A percentile compares a stretch with the other conserved stretches of the same genome.
phyloP scores from a whole-genome alignment of 2,797 vertebrate genomes.

The Champsocephalus gunnari region DNA sequence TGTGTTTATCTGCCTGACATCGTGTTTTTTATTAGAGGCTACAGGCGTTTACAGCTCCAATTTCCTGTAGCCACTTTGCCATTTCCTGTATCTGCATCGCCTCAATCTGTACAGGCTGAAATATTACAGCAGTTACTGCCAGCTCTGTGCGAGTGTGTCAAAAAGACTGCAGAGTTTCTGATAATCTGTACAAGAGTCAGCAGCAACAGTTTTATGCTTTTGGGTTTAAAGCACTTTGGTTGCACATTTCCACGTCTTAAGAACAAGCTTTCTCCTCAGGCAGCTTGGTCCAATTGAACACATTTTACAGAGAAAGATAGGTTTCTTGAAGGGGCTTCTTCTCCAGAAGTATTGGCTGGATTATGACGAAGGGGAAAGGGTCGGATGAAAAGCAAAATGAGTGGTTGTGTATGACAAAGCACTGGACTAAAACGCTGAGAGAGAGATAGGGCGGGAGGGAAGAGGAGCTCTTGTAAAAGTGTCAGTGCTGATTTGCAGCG shows the following conservation, averaged over 20 bases:
- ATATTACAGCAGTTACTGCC: slow-evolving; percentile 63
- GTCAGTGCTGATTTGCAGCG: slow-evolving; percentile 77
- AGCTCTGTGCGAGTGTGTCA: slow-evolving; percentile 21
- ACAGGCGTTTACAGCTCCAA: slow-evolving; percentile 31
- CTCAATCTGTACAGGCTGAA: slow-evolving; percentile 53
- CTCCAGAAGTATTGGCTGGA: slow-evolving; percentile 25
- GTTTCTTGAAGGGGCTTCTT: slow-evolving; percentile 19
- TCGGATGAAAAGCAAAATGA: slow-evolving; percentile 30
- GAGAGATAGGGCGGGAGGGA: slow-evolving; percentile 34
- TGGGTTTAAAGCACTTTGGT: slow-evolving; percentile 35
- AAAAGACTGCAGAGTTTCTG: slow-evolving; percentile 53
- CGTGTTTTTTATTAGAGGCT: slow-evolving; percentile 59
- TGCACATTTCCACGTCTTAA: slow-evolving; percentile 42
- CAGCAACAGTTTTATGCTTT: slow-evolving; percentile 52
- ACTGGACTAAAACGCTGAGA: slow-evolving; percentile 22
- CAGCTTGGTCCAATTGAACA: slow-evolving; percentile 17
- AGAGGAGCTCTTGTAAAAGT: slow-evolving; percentile 69
- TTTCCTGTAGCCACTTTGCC: slow-evolving; percentile 30
- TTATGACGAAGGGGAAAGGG: slow-evolving; percentile 30
- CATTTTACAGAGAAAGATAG: slow-evolving; percentile 5
- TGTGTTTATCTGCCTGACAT: slow-evolving; percentile 55
- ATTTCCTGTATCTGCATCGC: slow-evolving; percentile 42
- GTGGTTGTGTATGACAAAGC: slow-evolving; percentile 49
- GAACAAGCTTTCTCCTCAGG: slow-evolving; percentile 28
- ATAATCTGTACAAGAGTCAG: slow-evolving; percentile 51